A percentile compares a stretch with the other conserved stretches of the same genome.
phyloP scores from a whole-genome alignment of 2,113 vertebrate species.

The Vulpes lagopus region DNA sequence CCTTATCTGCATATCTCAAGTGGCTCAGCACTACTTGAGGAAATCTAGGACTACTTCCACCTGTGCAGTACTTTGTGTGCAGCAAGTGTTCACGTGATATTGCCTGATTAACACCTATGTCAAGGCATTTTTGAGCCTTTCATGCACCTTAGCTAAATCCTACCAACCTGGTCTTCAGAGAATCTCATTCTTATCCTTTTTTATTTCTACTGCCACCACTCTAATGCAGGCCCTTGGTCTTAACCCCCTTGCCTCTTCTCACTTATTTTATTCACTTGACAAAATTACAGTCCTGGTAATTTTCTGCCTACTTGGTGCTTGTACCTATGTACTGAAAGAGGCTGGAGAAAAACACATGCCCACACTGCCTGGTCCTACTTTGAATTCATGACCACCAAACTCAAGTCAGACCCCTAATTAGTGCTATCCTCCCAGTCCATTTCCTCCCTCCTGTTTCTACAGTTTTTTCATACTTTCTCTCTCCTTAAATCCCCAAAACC shows the following conservation, averaged over 20 bases:
- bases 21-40: neutral
- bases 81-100: constrained; percentile 17
- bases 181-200: neutral
- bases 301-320: neutral
- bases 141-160: neutral
- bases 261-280: constrained; percentile 37
- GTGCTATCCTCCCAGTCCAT: neutral
- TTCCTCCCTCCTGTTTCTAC: neutral
- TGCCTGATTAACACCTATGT: neutral
- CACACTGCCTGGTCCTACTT: neutral
- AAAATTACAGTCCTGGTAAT: neutral
- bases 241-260: neutral
- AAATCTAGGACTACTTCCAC: neutral
- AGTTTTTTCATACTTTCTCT: neutral
- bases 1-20: neutral
- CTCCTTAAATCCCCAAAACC: neutral
- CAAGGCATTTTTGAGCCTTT: constrained; percentile 30
- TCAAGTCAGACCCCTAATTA: constrained; percentile 6
- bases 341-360: neutral
- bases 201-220: neutral
- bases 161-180: neutral
- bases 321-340: neutral
- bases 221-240: neutral
- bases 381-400: constrained; percentile 28
- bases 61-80: neutral